phyloP scores from a whole-genome alignment of 2,888 invertebrate genomes.

The Lumbricus terrestris region DNA sequence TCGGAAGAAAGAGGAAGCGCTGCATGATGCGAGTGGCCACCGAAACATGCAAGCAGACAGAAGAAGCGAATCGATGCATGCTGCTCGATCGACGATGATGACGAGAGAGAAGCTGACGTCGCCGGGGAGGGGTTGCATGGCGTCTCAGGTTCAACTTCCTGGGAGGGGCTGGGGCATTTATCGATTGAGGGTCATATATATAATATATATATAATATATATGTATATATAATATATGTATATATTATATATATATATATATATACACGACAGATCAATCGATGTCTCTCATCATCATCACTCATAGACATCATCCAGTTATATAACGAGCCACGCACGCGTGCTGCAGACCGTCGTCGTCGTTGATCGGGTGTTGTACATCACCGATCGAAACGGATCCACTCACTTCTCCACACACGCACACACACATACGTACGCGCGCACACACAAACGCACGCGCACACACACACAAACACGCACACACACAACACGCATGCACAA shows the following conservation, averaged over 20 bases:
- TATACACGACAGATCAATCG: not conserved
- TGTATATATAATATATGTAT: too few species aligned
- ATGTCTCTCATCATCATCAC: not conserved
- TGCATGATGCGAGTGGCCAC: too few species aligned
- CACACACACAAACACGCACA: too few species aligned
- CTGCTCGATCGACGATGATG: not conserved
- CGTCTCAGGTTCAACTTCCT: not conserved
- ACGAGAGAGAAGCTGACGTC: too few species aligned
- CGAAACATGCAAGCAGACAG: too few species aligned
- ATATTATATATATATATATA: too few species aligned
- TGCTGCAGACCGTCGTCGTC: too few species aligned
- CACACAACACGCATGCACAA: not conserved
- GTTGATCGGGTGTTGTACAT: too few species aligned
- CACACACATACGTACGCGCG: too few species aligned
- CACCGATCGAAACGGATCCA: not conserved
- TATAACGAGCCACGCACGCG: not conserved
- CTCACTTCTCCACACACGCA: too few species aligned
- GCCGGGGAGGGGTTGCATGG: not conserved
- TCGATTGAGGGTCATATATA: conserved; percentile 3
- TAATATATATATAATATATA: too few species aligned
- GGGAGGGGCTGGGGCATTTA: not conserved
- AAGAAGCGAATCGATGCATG: not conserved
- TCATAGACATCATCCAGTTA: not conserved
- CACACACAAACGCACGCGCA: too few species aligned
- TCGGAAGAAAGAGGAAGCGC: not conserved